Evolutionary conservation across 2,797 vertebrate species (phyloP).

Genomic region (Serranus cabrilla): DNA sequence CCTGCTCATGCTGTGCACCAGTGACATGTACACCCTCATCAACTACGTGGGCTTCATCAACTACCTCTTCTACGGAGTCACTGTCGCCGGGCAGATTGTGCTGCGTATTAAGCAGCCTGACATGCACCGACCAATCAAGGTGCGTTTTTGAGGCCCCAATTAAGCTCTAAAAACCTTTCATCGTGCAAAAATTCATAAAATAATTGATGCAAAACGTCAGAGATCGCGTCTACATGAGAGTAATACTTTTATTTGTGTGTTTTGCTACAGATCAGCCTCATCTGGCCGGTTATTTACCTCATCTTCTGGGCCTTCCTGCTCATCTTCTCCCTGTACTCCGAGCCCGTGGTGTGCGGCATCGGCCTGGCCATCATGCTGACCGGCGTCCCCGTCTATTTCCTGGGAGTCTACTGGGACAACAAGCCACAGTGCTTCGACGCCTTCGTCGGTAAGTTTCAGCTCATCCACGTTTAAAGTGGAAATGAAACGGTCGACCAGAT

Average conservation of each 20-base stretch:
- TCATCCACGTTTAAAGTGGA: not conserved
- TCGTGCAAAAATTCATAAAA: not conserved
- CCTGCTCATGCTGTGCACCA: slow-evolving; percentile 95
- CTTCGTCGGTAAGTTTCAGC: slow-evolving; percentile 87
- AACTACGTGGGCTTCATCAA: slow-evolving; percentile 98
- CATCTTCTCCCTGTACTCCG: slow-evolving; percentile 94
- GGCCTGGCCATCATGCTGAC: slow-evolving; percentile 96
- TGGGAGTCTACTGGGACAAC: slow-evolving; percentile 94
- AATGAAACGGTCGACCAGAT: no score
- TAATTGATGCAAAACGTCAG: not conserved
- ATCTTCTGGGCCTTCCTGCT: slow-evolving; percentile 96
- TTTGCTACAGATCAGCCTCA: slow-evolving; percentile 87
- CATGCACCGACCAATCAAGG: slow-evolving; percentile 92
- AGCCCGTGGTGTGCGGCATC: slow-evolving; percentile 93
- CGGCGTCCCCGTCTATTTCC: slow-evolving; percentile 93
- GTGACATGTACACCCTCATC: slow-evolving; percentile 97
- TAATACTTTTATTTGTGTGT: not conserved
- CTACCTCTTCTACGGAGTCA: slow-evolving; percentile 96
- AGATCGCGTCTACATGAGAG: not conserved
- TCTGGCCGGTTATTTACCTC: slow-evolving; percentile 94
- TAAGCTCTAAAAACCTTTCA: not conserved
- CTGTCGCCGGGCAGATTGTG: slow-evolving; percentile 94
- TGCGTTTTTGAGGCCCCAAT: slow-evolving; percentile 54
- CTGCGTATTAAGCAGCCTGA: slow-evolving; percentile 90
- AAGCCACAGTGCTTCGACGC: slow-evolving; percentile 90